Conservation (phyloP, 2,797 vertebrate species). For the Enteromius mattozi region DNA sequence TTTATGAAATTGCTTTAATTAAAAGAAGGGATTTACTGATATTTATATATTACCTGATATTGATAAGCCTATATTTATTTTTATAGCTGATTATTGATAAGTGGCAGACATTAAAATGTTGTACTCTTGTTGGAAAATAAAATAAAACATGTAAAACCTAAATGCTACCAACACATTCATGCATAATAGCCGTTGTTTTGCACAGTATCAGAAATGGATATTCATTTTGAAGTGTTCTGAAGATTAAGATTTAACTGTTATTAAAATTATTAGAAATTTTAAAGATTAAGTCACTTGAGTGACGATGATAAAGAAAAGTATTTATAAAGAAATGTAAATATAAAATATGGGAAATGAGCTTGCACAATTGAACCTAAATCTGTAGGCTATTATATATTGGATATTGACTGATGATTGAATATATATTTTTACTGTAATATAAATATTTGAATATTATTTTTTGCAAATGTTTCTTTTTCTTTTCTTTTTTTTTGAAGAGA, state of each 20-base stretch:
- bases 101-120: background rate
- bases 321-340: no score
- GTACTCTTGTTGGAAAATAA: background rate
- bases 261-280: background rate
- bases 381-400: background rate
- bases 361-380: background rate
- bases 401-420: background rate
- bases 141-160: background rate
- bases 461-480: no score
- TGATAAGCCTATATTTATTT: background rate
- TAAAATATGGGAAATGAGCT: background rate
- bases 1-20: background rate
- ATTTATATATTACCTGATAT: background rate
- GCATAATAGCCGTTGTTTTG: background rate
- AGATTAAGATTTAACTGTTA: background rate
- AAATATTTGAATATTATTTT: background rate
- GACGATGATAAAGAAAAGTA: background rate
- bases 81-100: background rate
- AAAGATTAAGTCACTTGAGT: background rate
- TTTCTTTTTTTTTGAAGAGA: no score
- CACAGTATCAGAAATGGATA: background rate
- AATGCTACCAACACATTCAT: background rate
- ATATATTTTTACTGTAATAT: background rate
- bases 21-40: background rate
- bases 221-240: background rate